These are phyloP conservation scores for Calameuta filiformis DNA, from an alignment of 2,888 invertebrate genomes.

Conservation along the genomic window DNA sequence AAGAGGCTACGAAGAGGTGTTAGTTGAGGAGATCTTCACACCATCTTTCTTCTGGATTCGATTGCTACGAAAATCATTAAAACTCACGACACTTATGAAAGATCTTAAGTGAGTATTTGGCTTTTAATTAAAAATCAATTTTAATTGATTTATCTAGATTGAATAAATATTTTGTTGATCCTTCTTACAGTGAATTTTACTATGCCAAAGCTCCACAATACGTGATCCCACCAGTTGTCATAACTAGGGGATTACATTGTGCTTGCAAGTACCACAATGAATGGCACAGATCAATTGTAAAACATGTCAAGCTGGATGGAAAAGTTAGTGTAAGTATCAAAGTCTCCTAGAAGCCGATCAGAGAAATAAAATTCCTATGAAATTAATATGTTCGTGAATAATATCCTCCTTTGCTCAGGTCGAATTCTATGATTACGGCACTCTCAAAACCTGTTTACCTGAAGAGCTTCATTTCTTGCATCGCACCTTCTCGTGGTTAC, in stretches of 20 bases:
- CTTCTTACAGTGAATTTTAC: slow-evolving; percentile 45
- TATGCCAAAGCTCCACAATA: slow-evolving; percentile 29
- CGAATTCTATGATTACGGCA: slow-evolving; percentile 60
- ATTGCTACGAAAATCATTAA: slow-evolving; percentile 34
- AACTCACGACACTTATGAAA: slow-evolving; percentile 46
- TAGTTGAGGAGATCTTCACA: slow-evolving; percentile 52
- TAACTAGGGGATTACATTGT: slow-evolving; percentile 54
- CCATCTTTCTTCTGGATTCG: slow-evolving; percentile 61
- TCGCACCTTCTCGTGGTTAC: slow-evolving; percentile 47
- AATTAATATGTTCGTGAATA: neutral
- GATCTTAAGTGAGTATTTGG: slow-evolving; percentile 41
- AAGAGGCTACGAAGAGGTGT: slow-evolving; percentile 39
- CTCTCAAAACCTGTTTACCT: slow-evolving; percentile 46
- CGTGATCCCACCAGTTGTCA: slow-evolving; percentile 44
- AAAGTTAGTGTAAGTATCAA: slow-evolving; percentile 47
- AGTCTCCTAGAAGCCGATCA: neutral
- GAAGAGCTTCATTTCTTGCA: slow-evolving; percentile 49
- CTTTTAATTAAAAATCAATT: neutral
- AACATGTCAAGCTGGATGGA: slow-evolving; percentile 46
- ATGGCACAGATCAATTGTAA: slow-evolving; percentile 59
- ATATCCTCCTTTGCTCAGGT: slow-evolving; percentile 38
- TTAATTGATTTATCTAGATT: neutral
- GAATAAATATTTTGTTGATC: slow-evolving; percentile 7
- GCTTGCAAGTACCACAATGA: slow-evolving; percentile 47
- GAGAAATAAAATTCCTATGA: neutral